Conservation (phyloP, 2,113 vertebrate genomes). For the Trichomycterus rosablanca region DNA sequence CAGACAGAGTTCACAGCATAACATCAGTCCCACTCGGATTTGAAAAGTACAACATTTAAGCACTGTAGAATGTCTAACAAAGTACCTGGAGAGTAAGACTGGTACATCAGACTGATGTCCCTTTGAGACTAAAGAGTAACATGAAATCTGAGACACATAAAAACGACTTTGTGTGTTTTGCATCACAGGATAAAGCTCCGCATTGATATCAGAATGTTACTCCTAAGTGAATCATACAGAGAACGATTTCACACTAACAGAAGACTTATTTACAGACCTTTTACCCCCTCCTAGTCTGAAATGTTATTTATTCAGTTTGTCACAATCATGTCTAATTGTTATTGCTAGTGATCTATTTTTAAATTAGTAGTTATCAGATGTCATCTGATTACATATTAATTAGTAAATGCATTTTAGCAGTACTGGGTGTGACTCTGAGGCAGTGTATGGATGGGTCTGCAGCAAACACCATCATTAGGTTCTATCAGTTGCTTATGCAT, state of each 20-base stretch:
- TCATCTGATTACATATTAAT: slow-evolving; percentile 43
- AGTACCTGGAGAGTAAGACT: not conserved
- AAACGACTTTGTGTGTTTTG: slow-evolving; percentile 16
- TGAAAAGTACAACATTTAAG: slow-evolving; percentile 5
- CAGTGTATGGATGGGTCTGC: slow-evolving; percentile 12
- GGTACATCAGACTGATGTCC: slow-evolving; percentile 8
- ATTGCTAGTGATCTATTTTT: slow-evolving; percentile 44
- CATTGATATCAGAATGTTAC: not conserved
- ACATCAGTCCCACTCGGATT: slow-evolving; percentile 14
- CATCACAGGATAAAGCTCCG: not conserved
- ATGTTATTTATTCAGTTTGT: slow-evolving; percentile 41
- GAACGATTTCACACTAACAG: slow-evolving; percentile 3
- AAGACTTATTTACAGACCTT: slow-evolving; percentile 16
- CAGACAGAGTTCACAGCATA: not conserved
- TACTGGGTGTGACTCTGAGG: slow-evolving; percentile 17
- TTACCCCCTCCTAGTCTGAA: slow-evolving; percentile 34
- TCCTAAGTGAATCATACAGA: not conserved
- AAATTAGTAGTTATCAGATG: slow-evolving; percentile 40
- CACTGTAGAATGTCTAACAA: slow-evolving; percentile 16
- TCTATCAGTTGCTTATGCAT: slow-evolving; percentile 32
- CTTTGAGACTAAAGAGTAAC: slow-evolving; percentile 10
- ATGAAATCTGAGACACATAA: slow-evolving; percentile 4
- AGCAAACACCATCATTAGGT: slow-evolving; percentile 33
- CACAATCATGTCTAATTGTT: slow-evolving; percentile 40
- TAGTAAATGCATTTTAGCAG: slow-evolving; percentile 35